Evolutionary conservation across 2,888 invertebrate species (phyloP).

Genomic region (Sialis fuliginosa): DNA sequence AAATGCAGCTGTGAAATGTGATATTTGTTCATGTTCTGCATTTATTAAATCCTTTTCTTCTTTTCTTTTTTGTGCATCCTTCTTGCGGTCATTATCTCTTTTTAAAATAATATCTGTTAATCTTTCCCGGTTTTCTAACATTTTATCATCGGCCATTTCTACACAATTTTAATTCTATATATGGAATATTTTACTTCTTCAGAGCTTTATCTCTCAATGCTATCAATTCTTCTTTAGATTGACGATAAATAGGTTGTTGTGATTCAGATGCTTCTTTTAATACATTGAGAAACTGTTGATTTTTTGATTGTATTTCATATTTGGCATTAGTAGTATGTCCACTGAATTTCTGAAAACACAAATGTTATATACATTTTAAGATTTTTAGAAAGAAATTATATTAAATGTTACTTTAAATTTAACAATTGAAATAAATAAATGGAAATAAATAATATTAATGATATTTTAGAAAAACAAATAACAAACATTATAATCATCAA

Average conservation of each 20-base stretch:
- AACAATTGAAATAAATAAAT: too few species aligned
- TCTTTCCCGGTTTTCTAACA: constrained; percentile 25
- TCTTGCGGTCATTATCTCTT: constrained; percentile 45
- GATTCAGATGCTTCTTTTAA: constrained; percentile 31
- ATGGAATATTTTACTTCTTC: constrained; percentile 26
- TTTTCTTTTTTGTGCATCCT: constrained; percentile 43
- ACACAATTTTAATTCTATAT: constrained; percentile 11
- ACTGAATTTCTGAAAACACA: constrained; percentile 20
- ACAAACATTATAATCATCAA: too few species aligned
- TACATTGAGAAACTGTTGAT: constrained; percentile 22
- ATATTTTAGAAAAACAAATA: too few species aligned
- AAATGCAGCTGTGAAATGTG: constrained; percentile 53
- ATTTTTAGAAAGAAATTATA: neutral
- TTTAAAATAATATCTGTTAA: constrained; percentile 27
- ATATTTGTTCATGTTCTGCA: constrained; percentile 46
- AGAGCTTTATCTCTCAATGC: constrained; percentile 2
- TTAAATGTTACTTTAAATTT: too few species aligned
- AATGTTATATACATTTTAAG: neutral
- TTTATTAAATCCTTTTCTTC: constrained; percentile 41
- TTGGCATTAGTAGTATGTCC: constrained; percentile 23
- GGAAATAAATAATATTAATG: too few species aligned
- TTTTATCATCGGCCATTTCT: constrained; percentile 27
- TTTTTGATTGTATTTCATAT: constrained; percentile 15
- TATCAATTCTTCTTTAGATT: constrained; percentile 30
- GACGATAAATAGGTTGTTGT: constrained; percentile 26